These are phyloP conservation scores for Dendrocopos noguchii DNA, from an alignment of 2,113 vertebrate species.

Conservation along the genomic window DNA sequence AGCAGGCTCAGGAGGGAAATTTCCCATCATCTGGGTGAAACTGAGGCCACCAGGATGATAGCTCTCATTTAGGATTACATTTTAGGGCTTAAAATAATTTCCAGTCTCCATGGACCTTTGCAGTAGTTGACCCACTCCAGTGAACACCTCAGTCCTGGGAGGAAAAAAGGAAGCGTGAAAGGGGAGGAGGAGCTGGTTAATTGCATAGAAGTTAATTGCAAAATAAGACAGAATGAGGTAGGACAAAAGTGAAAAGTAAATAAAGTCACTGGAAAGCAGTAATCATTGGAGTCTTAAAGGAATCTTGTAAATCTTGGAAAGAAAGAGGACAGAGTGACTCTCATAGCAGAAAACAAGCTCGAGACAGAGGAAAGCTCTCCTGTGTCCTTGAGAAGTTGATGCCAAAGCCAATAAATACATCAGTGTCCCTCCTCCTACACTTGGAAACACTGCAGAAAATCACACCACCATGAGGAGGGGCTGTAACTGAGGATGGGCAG, in stretches of 20 bases:
- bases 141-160: background rate
- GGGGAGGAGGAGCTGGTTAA: background rate
- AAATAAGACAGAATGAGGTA: background rate
- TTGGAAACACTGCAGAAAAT: background rate
- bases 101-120: background rate
- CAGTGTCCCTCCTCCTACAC: background rate
- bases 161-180: background rate
- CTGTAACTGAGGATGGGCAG: background rate
- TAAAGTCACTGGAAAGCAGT: background rate
- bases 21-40: background rate
- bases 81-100: background rate
- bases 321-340: background rate
- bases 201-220: background rate
- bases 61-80: background rate
- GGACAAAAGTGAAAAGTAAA: background rate
- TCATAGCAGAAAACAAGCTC: background rate
- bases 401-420: background rate
- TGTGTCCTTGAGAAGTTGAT: background rate
- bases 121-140: background rate
- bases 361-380: background rate
- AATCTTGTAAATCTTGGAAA: background rate
- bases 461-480: fast-evolving
- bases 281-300: background rate
- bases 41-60: background rate
- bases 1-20: background rate